Evolutionary conservation across 2,888 invertebrate genomes (phyloP).

Genomic region (Sussaba pulchella): DNA sequence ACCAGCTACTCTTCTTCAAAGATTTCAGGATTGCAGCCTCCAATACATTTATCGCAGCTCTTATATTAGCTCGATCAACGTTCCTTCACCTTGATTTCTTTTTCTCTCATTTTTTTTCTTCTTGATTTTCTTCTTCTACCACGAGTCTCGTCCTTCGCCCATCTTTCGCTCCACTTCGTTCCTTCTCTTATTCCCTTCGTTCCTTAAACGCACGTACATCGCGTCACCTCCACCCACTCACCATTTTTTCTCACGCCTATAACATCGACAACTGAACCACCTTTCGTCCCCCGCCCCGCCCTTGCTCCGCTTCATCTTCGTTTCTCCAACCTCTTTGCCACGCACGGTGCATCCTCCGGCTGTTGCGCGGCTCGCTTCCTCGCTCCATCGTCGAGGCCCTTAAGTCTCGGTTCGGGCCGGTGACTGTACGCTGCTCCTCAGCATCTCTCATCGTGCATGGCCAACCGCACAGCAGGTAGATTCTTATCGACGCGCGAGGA

Average conservation of each 20-base stretch:
- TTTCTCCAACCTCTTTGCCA: not conserved
- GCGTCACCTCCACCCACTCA: conserved; percentile 53
- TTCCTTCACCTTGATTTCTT: conserved; percentile 20
- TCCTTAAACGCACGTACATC: conserved; percentile 19
- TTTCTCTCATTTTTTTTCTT: conserved; percentile 16
- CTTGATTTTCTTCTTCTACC: conserved; percentile 17
- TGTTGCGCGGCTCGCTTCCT: conserved; percentile 49
- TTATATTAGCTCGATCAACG: not conserved
- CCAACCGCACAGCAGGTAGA: conserved; percentile 56
- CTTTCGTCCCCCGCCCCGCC: not conserved
- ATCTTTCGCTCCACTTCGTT: conserved; percentile 1
- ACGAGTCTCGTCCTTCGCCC: not conserved
- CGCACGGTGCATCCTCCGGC: conserved; percentile 49
- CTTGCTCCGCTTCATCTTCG: no score
- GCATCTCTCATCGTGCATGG: conserved; percentile 53
- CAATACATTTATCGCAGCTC: conserved; percentile 13
- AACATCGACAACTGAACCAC: conserved; percentile 35
- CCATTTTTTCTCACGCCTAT: conserved; percentile 62
- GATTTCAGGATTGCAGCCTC: no score
- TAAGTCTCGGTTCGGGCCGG: not conserved
- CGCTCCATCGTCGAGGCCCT: not conserved
- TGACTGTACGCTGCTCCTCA: conserved; percentile 11
- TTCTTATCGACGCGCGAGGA: conserved; percentile 57
- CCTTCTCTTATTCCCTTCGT: conserved; percentile 3
- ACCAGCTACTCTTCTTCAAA: no score